Base-by-base conservation (phyloP, 2,113 vertebrate species). In the Nerophis ophidion region DNA sequence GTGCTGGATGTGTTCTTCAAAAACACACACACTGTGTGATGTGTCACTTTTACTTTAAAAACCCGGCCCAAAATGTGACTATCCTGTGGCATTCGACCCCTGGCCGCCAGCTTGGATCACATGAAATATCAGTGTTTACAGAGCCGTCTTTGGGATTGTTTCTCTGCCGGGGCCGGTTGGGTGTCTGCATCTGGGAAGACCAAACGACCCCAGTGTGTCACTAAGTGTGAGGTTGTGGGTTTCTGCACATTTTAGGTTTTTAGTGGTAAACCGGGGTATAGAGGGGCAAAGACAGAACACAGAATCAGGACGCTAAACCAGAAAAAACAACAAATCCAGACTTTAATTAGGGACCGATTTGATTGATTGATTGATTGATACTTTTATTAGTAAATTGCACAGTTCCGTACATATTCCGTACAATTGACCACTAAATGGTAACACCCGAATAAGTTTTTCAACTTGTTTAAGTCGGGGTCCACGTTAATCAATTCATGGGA, bases 21-120 rank as follows among this genome's bases (percentile, higher is more conserved):
- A 44, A 44, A 8, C 8, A 63, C 76, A 19, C 50, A 0, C 68
- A 71, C 58, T 42, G 61, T 57, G 53, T 68, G 65, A 81, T 51
- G 63, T 75, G 77, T 74, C 76, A 70, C 57, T 74, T 74, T 67
- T 6, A 36, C 56, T 75, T 81, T 72, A 73, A 46, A 61, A 82
- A 59, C 56, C 44, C 53, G 74, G 47, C 47, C 63, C 57, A 33
- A 61, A 68, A 0, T 16, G 33, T 66, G 59, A 50, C 57, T 69
- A 61, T 48, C 48, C 56, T 64, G 59, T 66, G 74, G 76, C 79
- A 66, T 69, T 64, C 53, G 17, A 17, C 54, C 54, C 36, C 7
- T n/a, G n/a, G n/a, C n/a, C 33, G 14, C 7, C 50, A 34, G 69
- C 60, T 80, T 65, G 62, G 57, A 56, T 82, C 74, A 72, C 62